Evolutionary conservation across 2,113 vertebrate species (phyloP), one percentile per base, ranked within the genome.

Genomic region (Danionella cerebrum): DNA sequence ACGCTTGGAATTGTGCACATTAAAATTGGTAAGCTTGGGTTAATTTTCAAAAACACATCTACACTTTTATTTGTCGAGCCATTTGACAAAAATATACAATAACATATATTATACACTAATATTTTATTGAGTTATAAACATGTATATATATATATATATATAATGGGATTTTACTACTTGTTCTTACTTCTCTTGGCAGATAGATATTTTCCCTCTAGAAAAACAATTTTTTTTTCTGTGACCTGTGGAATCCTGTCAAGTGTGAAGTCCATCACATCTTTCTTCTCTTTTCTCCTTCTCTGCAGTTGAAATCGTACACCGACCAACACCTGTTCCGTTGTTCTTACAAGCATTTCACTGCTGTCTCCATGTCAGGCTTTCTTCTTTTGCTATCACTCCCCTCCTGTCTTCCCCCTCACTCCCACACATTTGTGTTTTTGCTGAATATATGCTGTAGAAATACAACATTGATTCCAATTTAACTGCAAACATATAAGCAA

Each of bases 281-380:
- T 83, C 80, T 83, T 78, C 80, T 75, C 50, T 82, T 79, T 75
- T 69, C 72, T 78, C 67, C 14, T 11, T 39, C 6, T 47, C 14
- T 27, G 31, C 47, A 79, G 55, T 76, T 78, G 87, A 86, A 90
- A 89, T 83, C 73, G 69, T 79, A 88, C 74, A 87, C 86, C 78
- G 2, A 59, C 79, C 78, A 83, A 89, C 87, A 90, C 89, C 89
- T 90, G 89, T 85, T 87, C 84, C 71, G 88, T 89, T 89, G 86
- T 87, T 79, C 64, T 74, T 76, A 76, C 79, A 81, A 79, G 75
- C 78, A 79, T 87, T 87, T 86, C 81, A 75, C 78, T 77, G 79
- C 3, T 39, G 42, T 73, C 78, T 83, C 76, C 79, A 76, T 80
- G 78, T 77, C 81, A 80, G 24, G 18, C 27, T 58, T 48, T 68